Evolutionary conservation across 2,888 invertebrate species (phyloP), one percentile per base, ranked within the genome.

Genomic region (Lasioglossum pauxillum): DNA sequence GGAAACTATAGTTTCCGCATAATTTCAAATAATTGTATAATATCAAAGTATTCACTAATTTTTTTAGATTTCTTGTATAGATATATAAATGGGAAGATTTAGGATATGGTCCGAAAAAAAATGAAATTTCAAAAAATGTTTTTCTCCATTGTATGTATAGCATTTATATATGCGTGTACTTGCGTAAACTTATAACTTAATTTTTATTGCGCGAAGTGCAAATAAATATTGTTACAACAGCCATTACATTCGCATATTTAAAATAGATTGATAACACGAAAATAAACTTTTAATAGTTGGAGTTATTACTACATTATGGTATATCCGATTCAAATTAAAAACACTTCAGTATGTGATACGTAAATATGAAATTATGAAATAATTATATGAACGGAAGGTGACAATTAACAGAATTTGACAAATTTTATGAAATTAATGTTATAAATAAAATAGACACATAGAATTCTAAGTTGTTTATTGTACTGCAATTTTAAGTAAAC

Each of bases 231-330:
- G 5, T 69, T 74, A 78, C 44, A 77, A 46, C 16, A 76, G 38
- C 31, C 38, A 77, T 77, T 83, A 73, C 53, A 82, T 74, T 84
- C 38, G 44, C 44, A 74, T 57, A 83, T 77, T 83, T 83, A 35
- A 67, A 82, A 76, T 72, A 41, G 35, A 44, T 64, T 53, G 8
- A 76, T 16, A 72, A 73, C 0, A 5, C 1, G 46, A 75, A 35
- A 75, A 53, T 83, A 53, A 16, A 46, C 74, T 12, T 46, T 12
- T n/a, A 76, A 5, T 46, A 16, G 69, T 49, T 5, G n/a, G 77
- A 67, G 5, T 69, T 57, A 74, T 31, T 67, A 46, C n/a, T 72
- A 41, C 72, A 83, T 82, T 83, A 83, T 76, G 72, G 38, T 64
- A 27, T 5, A 64, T 67, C 14, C 19, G 14, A 31, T 16, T 35